Percentiles rank a stretch among this genome's conserved stretches.
phyloP scores from a whole-genome alignment of 2,113 vertebrate genomes.

The Alligator sinensis region DNA sequence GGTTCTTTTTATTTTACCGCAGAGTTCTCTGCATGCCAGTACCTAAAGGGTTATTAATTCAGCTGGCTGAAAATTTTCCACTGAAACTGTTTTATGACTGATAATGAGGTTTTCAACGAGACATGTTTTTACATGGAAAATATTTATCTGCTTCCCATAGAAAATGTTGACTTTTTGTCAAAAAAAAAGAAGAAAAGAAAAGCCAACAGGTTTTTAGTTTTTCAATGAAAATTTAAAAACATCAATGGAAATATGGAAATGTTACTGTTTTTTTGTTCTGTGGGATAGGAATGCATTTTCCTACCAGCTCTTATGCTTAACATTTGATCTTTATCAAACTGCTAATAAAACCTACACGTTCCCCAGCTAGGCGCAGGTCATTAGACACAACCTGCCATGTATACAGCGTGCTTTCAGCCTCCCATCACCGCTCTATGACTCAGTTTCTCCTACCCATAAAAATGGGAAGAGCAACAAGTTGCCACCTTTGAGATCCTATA shows the following conservation, averaged over 20 bases:
- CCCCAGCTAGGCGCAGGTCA: not conserved
- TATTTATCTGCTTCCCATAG: not conserved
- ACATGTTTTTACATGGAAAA: not conserved
- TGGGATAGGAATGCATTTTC: not conserved
- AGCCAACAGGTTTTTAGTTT: not conserved
- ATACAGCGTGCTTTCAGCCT: too few relatives aligned
- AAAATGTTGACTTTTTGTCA: not conserved
- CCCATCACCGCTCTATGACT: accelerated
- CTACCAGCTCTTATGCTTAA: not conserved
- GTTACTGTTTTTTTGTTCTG: not conserved
- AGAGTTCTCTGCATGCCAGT: too few relatives aligned
- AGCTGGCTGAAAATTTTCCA: not conserved
- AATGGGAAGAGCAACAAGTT: not conserved
- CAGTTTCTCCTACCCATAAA: not conserved
- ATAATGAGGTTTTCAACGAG: not conserved
- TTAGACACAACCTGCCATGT: not conserved
- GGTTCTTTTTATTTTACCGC: too few relatives aligned
- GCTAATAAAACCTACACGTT: accelerated
- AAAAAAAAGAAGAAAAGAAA: not conserved
- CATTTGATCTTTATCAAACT: not conserved
- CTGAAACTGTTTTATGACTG: too few relatives aligned
- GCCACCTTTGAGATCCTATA: not conserved
- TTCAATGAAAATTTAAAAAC: not conserved
- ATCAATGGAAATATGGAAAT: not conserved
- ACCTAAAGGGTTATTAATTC: too few relatives aligned